Conservation (phyloP, 2,797 vertebrate genomes). For the Sparidentex hasta region DNA sequence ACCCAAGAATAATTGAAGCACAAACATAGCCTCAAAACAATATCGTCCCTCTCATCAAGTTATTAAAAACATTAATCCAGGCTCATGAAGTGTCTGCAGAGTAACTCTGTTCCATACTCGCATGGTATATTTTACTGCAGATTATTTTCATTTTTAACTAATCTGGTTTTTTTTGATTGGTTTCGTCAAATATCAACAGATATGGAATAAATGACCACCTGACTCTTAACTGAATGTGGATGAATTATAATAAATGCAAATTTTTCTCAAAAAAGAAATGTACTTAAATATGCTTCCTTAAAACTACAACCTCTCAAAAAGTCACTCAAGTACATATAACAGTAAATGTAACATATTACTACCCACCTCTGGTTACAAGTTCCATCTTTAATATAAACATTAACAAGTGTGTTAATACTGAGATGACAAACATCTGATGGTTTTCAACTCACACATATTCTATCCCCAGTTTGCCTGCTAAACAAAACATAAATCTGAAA, state of each 20-base stretch:
- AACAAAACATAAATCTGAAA: constrained; percentile 6
- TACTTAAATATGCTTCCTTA: too few relatives aligned
- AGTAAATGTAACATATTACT: too few relatives aligned
- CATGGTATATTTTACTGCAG: neutral
- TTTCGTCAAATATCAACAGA: neutral
- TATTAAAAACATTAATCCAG: neutral
- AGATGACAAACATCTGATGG: neutral
- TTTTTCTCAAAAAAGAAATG: too few relatives aligned
- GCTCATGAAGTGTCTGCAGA: neutral
- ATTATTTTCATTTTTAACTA: too few relatives aligned
- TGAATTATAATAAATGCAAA: too few relatives aligned
- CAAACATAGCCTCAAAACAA: neutral
- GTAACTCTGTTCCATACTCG: neutral
- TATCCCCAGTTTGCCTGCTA: neutral
- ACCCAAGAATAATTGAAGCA: neutral
- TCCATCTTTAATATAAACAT: neutral
- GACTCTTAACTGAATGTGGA: too few relatives aligned
- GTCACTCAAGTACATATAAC: too few relatives aligned
- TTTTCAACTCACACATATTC: neutral
- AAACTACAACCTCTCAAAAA: too few relatives aligned
- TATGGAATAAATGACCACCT: neutral
- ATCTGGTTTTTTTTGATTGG: too few relatives aligned
- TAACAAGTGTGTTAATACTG: neutral
- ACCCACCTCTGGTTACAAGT: neutral
- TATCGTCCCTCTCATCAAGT: neutral